Evolutionary conservation across 2,113 vertebrate genomes (phyloP).

Genomic region (Corvus moneduloides): DNA sequence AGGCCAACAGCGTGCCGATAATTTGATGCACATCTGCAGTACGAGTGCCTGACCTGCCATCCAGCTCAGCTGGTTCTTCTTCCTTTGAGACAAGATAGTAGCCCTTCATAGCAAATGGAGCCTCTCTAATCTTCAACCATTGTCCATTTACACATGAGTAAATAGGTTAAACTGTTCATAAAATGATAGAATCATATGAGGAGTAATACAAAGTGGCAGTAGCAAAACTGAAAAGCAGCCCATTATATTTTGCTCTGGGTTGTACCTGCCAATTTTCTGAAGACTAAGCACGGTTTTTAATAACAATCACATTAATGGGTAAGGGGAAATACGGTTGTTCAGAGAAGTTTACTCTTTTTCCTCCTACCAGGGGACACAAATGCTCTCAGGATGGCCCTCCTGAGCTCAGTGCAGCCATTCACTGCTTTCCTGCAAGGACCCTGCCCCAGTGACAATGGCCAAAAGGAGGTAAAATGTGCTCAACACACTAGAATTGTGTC

Average conservation of each 20-base stretch:
- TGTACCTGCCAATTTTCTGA: neutral
- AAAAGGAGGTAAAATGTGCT: neutral
- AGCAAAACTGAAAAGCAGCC: constrained; percentile 34
- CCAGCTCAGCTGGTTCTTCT: neutral
- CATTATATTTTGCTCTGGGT: neutral
- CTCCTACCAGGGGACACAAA: neutral
- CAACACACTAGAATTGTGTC: accelerated
- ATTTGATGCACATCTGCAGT: neutral
- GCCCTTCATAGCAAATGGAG: constrained; percentile 52
- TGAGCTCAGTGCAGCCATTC: neutral
- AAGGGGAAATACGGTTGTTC: neutral
- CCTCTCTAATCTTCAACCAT: constrained; percentile 24
- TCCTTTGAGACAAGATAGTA: neutral
- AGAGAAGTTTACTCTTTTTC: neutral
- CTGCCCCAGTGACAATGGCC: neutral
- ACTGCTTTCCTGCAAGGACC: neutral
- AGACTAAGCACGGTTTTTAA: neutral
- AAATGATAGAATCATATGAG: constrained; percentile 22
- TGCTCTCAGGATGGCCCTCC: neutral
- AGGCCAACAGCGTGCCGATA: neutral
- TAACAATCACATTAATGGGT: neutral
- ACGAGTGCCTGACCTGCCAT: neutral
- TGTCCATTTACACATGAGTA: constrained; percentile 60
- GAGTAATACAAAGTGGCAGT: constrained; percentile 42
- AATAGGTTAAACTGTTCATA: constrained; percentile 61